Evolutionary conservation across 2,113 vertebrate genomes (phyloP), one percentile per base, ranked within the genome.

Genomic region (Upupa epops): DNA sequence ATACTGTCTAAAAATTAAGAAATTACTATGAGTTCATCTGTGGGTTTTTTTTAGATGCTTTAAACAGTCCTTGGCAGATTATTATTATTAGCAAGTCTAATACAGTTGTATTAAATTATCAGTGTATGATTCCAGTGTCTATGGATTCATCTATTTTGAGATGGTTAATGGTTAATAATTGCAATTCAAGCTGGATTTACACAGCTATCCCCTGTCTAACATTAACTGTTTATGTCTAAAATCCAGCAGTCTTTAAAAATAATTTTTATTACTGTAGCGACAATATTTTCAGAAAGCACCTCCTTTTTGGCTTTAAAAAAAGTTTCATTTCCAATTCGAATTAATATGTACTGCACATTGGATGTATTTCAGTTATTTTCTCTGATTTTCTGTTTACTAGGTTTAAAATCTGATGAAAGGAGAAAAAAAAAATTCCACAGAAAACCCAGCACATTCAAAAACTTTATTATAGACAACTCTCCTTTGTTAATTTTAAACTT

Each of bases 141-240:
- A 88, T 60, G 87, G 49, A 89, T 90, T 85, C 42, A 71, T 91
- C 87, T 79, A 5, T 70, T 88, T 37, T 86, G 45, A 32, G 69
- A 85, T n/a, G n/a, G n/a, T 95, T 89, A 93, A 89, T 89, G 72
- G 55, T 85, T 86, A 94, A 92, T 90, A 87, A 77, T 75, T 59
- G 61, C 59, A 92, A 65, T 63, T 56, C 65, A 86, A 77, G 45
- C 45, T 64, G 32, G 55, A 58, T 96, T 96, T 94, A 84, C 34
- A 76, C 19, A 92, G 83, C 40, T 24, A 86, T 29, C 28, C 64
- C 45, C 75, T 46, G 70, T 78, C 19, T 58, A 81, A 87, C 3
- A 2, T 24, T 36, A 65, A 69, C 36, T 59, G 45, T 49, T 84
- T 32, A 52, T 18, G 71, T 61, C 52, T 37, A 74, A 79, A 60